A percentile compares a stretch with the other conserved stretches of the same genome.
These are phyloP conservation scores for Anastatus disparis DNA, from an alignment of 1,140 invertebrate genomes.

Conservation along the genomic window DNA sequence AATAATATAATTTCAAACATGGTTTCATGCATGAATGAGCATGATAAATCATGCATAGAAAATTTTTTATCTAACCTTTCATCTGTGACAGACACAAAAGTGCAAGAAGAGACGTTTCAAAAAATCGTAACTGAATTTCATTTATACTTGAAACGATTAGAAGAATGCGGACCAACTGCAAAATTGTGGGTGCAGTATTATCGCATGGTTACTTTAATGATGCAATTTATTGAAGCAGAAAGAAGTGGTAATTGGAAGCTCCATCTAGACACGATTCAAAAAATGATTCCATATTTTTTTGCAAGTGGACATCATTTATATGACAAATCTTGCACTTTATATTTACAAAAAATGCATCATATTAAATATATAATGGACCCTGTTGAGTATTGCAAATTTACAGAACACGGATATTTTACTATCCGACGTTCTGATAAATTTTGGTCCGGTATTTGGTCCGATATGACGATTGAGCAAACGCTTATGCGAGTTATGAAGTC, in stretches of 20 bases:
- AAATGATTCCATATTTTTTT: slow-evolving; percentile 49
- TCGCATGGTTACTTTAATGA: slow-evolving; percentile 22
- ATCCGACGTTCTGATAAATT: slow-evolving; percentile 48
- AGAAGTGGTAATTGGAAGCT: slow-evolving; percentile 37
- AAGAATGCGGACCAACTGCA: slow-evolving; percentile 51
- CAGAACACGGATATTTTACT: slow-evolving; percentile 48
- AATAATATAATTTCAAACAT: slow-evolving; percentile 43
- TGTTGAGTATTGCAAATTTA: slow-evolving; percentile 51
- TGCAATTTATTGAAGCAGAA: slow-evolving; percentile 42
- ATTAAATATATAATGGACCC: slow-evolving; percentile 44
- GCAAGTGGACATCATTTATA: slow-evolving; percentile 42
- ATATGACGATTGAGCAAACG: slow-evolving; percentile 45
- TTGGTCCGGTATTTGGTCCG: slow-evolving; percentile 51
- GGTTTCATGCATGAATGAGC: background rate
- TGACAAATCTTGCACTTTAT: slow-evolving; percentile 34
- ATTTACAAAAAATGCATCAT: slow-evolving; percentile 51
- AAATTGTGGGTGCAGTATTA: slow-evolving; percentile 42
- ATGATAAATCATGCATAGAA: background rate
- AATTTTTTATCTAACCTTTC: background rate
- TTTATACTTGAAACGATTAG: background rate
- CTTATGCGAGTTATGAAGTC: slow-evolving; percentile 51
- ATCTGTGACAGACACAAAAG: no score
- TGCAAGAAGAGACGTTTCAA: slow-evolving; percentile 7
- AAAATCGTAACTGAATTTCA: background rate
- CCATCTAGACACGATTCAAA: slow-evolving; percentile 22